A percentile compares a stretch with the other conserved stretches of the same genome.
Evolutionary conservation across 2,113 vertebrate species (phyloP).

Genomic region (Pontoporia blainvillei): DNA sequence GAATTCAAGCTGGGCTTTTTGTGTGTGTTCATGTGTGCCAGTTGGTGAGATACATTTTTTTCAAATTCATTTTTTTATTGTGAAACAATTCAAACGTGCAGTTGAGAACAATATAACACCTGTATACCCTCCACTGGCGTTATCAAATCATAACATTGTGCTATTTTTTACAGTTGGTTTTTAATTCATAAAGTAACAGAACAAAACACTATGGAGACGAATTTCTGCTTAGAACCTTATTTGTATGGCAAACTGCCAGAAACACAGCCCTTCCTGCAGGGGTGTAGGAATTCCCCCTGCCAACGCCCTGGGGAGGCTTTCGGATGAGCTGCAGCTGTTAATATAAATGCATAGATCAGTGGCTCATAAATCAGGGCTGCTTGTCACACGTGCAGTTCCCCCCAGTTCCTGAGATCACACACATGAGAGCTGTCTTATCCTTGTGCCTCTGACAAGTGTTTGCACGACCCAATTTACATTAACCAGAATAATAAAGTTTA

Average conservation of each 20-base stretch:
- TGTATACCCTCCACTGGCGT: neutral
- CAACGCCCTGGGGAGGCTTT: neutral
- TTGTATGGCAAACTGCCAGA: neutral
- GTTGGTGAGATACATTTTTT: neutral
- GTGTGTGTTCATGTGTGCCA: neutral
- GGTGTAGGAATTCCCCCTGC: neutral
- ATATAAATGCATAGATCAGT: neutral
- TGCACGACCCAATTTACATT: neutral
- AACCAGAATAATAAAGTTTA: neutral
- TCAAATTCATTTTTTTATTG: neutral
- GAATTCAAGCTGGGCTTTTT: neutral
- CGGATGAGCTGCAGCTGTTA: neutral
- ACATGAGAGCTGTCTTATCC: neutral
- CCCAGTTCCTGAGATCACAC: neutral
- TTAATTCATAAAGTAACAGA: conserved; percentile 7
- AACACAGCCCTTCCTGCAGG: neutral
- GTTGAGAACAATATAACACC: neutral
- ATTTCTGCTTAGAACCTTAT: neutral
- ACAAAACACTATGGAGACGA: neutral
- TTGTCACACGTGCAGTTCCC: neutral
- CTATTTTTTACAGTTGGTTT: conserved; percentile 10
- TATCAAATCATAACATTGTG: conserved; percentile 10
- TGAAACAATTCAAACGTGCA: neutral
- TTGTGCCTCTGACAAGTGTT: neutral
- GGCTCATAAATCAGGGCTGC: neutral